These are phyloP conservation scores for Neoseiulus cucumeris DNA, from an alignment of 1,140 invertebrate species.

Conservation along the genomic window DNA sequence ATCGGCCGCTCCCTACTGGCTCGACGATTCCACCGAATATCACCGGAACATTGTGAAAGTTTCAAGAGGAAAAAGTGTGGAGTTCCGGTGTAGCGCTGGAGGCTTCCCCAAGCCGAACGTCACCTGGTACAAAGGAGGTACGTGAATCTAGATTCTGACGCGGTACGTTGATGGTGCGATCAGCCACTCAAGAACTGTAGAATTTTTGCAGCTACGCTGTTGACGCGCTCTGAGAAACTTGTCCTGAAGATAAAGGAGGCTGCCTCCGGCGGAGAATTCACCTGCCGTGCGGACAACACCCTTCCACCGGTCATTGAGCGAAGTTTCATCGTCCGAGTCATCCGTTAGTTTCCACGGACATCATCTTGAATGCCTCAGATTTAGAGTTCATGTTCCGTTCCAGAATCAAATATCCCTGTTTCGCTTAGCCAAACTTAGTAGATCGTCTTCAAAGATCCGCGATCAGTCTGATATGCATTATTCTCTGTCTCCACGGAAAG, in stretches of 20 bases:
- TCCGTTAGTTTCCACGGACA: not conserved
- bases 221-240: not conserved
- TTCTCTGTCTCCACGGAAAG: too few relatives aligned
- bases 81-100: not conserved
- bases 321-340: not conserved
- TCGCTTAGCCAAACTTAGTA: too few relatives aligned
- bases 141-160: not conserved
- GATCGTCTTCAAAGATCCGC: too few relatives aligned
- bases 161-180: too few relatives aligned
- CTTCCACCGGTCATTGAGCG: not conserved
- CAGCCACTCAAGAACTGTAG: too few relatives aligned
- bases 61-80: not conserved
- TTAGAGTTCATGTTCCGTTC: too few relatives aligned
- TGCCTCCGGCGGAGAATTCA: not conserved
- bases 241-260: not conserved
- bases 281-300: not conserved
- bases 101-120: not conserved
- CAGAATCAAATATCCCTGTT: too few relatives aligned
- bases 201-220: too few relatives aligned
- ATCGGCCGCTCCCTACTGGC: not conserved
- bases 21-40: not conserved
- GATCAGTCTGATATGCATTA: too few relatives aligned
- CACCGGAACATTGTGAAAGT: not conserved
- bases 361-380: too few relatives aligned
- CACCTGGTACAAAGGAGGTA: conserved; percentile 2